Conservation (phyloP, 2,113 vertebrate species). For the Phylloscopus trochilus region DNA sequence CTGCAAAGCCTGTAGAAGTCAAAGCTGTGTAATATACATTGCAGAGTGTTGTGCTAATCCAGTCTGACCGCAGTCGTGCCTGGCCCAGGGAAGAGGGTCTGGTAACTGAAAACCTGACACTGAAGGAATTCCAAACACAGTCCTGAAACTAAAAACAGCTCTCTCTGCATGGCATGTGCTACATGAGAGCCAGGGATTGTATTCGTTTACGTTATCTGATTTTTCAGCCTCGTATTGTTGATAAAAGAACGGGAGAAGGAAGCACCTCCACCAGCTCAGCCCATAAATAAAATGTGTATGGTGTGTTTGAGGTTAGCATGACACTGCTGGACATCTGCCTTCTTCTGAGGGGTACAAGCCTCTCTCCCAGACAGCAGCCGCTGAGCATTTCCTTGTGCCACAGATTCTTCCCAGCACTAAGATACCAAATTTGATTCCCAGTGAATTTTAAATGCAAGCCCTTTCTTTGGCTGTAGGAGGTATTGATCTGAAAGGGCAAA, state of each 20-base stretch:
- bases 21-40: constrained; percentile 62
- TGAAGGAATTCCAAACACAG: constrained; percentile 75
- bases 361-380: neutral
- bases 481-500: constrained; percentile 23
- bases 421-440: constrained; percentile 27
- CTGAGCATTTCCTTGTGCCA: neutral
- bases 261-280: constrained; percentile 29
- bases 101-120: constrained; percentile 71
- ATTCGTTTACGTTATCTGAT: constrained; percentile 65
- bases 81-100: constrained; percentile 55
- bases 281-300: constrained; percentile 47
- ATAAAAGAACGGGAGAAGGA: constrained; percentile 61
- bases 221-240: constrained; percentile 66
- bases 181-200: constrained; percentile 37
- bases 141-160: constrained; percentile 71
- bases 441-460: constrained; percentile 37
- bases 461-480: neutral
- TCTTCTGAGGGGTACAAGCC: neutral
- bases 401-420: neutral
- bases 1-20: constrained; percentile 66
- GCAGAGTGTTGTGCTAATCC: constrained; percentile 69
- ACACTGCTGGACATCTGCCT: constrained; percentile 3
- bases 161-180: constrained; percentile 25
- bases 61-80: constrained; percentile 53
- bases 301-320: constrained; percentile 2